Percentiles rank a stretch among this genome's conserved stretches.
Evolutionary conservation across 2,888 invertebrate species (phyloP).

Genomic region (Microdon myrmicae): DNA sequence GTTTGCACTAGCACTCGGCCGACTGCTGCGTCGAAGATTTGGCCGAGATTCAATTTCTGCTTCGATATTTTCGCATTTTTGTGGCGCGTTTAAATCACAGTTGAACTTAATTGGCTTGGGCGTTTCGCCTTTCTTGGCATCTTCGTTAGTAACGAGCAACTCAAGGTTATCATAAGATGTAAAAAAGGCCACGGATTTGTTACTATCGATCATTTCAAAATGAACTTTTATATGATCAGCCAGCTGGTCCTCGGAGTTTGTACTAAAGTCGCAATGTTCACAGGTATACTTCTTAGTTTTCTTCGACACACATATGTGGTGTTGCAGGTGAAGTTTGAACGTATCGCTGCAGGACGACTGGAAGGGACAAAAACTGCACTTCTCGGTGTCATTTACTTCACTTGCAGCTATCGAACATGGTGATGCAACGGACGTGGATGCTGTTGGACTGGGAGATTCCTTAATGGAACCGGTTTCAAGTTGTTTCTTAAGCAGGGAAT

Average conservation of each 20-base stretch:
- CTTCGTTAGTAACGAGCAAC: slow-evolving; percentile 58
- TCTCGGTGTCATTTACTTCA: slow-evolving; percentile 55
- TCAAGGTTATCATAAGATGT: slow-evolving; percentile 64
- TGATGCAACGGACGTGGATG: slow-evolving; percentile 6
- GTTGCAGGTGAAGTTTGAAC: slow-evolving; percentile 78
- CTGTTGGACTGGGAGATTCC: slow-evolving; percentile 27
- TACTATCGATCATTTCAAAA: slow-evolving; percentile 68
- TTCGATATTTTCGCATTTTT: slow-evolving; percentile 8
- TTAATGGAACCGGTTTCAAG: slow-evolving; percentile 58
- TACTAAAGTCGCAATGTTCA: slow-evolving; percentile 84
- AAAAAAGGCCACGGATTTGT: slow-evolving; percentile 63
- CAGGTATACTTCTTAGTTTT: slow-evolving; percentile 73
- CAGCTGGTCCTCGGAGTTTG: slow-evolving; percentile 77
- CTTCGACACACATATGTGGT: slow-evolving; percentile 75
- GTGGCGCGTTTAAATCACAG: slow-evolving; percentile 27
- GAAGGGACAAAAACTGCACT: slow-evolving; percentile 83
- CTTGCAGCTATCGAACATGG: slow-evolving; percentile 28
- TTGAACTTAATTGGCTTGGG: slow-evolving; percentile 36
- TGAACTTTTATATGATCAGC: slow-evolving; percentile 84
- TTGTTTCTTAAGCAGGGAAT: slow-evolving; percentile 62
- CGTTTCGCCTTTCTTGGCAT: slow-evolving; percentile 21
- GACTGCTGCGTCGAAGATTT: slow-evolving; percentile 60
- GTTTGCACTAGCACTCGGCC: slow-evolving; percentile 54
- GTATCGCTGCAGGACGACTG: slow-evolving; percentile 78
- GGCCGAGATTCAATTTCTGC: slow-evolving; percentile 6